A percentile compares a stretch with the other conserved stretches of the same genome.
Conservation (phyloP, 2,888 invertebrate genomes). For the Rotaria sp. region DNA sequence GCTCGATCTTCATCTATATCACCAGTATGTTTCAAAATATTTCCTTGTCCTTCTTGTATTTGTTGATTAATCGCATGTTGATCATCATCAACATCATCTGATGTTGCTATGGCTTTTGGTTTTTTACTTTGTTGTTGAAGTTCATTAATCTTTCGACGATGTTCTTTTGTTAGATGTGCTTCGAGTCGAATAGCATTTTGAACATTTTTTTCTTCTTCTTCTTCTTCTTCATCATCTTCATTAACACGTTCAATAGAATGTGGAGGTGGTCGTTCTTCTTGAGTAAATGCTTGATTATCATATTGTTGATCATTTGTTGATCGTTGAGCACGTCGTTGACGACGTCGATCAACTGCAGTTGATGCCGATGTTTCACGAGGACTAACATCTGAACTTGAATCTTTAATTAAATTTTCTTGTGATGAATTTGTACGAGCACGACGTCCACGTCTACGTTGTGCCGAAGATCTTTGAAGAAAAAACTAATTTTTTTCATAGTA, state of each 20-base stretch:
- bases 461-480: neutral
- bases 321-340: neutral
- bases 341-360: neutral
- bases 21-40: neutral
- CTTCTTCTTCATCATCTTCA: neutral
- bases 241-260: neutral
- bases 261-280: neutral
- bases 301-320: neutral
- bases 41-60: neutral
- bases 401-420: conserved; percentile 10
- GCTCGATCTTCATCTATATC: neutral
- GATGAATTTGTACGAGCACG: neutral
- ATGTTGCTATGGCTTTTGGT: too few relatives aligned
- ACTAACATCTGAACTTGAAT: conserved; percentile 26
- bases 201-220: conserved; percentile 15
- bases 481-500: neutral
- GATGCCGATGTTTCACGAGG: neutral
- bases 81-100: neutral
- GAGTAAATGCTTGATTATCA: neutral
- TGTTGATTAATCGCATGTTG: neutral
- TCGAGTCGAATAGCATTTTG: neutral
- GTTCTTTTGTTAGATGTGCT: neutral
- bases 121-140: neutral
- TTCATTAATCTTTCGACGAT: neutral
- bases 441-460: neutral